These are phyloP conservation scores for Alethe castanea DNA, from an alignment of 2,113 vertebrate species.

Conservation along the genomic window DNA sequence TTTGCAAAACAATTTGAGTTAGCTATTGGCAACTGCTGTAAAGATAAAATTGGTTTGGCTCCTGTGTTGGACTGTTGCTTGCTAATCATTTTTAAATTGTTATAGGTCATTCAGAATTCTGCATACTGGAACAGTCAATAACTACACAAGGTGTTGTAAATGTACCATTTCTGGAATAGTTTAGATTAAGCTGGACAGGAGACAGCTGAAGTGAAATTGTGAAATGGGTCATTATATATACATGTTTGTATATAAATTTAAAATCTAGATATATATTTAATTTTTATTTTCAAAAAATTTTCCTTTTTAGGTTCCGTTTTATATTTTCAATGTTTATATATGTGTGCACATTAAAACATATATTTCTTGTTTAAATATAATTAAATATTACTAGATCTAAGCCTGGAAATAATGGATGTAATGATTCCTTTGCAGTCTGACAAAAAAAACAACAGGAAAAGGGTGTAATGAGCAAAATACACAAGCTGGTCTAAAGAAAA, in stretches of 20 bases:
- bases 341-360: background rate
- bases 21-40: background rate
- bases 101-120: constrained; percentile 1
- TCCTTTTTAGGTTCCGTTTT: background rate
- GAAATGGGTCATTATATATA: background rate
- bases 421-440: constrained; percentile 70
- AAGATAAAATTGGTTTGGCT: background rate
- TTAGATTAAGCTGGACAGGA: background rate
- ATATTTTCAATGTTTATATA: background rate
- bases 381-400: background rate
- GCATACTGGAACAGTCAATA: background rate
- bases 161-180: background rate
- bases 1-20: background rate
- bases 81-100: background rate
- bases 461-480: constrained; percentile 71
- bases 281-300: background rate
- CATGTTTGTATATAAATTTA: background rate
- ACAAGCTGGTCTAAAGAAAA: constrained; percentile 73
- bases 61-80: background rate
- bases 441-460: constrained; percentile 75
- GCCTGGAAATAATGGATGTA: constrained; percentile 16
- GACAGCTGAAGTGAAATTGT: background rate
- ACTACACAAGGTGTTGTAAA: background rate
- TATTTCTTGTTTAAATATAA: background rate
- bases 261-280: background rate